Evolutionary conservation across 2,888 invertebrate species (phyloP).

Genomic region (Exephanes ischioxanthus): DNA sequence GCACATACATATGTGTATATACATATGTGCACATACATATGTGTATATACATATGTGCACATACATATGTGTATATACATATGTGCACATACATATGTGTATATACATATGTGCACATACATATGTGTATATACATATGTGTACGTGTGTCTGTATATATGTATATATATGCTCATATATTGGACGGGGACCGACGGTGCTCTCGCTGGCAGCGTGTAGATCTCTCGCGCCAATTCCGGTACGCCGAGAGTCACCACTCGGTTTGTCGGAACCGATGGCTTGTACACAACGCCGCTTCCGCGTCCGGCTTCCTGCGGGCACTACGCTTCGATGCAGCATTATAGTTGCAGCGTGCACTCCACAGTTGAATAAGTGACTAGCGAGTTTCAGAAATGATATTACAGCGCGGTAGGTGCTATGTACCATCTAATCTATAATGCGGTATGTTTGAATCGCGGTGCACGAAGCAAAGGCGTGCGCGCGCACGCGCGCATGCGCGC

Average conservation of each 20-base stretch:
- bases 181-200: neutral
- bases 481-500: conserved; percentile 1
- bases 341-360: conserved; percentile 31
- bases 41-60: neutral
- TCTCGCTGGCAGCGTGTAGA: conserved; percentile 27
- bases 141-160: no score
- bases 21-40: neutral
- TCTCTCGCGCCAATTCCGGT: conserved; percentile 34
- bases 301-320: conserved; percentile 62
- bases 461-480: conserved; percentile 11
- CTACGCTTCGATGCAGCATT: conserved; percentile 26
- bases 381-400: conserved; percentile 17
- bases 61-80: no score
- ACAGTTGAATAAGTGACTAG: conserved; percentile 4
- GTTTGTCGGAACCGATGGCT: conserved; percentile 33
- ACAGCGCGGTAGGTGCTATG: neutral
- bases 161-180: no score
- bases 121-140: no score
- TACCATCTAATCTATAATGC: neutral
- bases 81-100: no score
- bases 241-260: conserved; percentile 32
- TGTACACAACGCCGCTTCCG: conserved; percentile 53
- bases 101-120: no score
- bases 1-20: no score
- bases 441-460: neutral